Evolutionary conservation across 2,113 vertebrate genomes (phyloP), one percentile per base, ranked within the genome.

Genomic region (Saimiri boliviensis): DNA sequence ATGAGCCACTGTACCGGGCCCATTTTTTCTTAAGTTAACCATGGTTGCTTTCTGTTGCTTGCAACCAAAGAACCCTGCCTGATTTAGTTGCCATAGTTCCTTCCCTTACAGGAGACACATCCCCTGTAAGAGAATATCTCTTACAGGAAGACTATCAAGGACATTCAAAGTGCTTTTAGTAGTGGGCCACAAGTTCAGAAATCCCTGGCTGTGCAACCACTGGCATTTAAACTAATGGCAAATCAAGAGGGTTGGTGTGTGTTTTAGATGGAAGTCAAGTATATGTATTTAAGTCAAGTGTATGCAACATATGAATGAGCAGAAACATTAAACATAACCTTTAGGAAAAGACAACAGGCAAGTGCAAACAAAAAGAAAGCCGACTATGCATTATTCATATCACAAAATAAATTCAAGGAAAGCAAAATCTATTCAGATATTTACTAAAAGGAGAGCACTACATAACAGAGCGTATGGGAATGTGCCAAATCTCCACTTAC

Each of bases 301-400:
- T 95, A 89, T 95, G 74, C 49, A 96, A 92, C 95, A 96, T 97
- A 93, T 68, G 93, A 97, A 96, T 94, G 95, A 96, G 84, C 63
- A 95, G 96, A 94, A 97, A 96, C 96, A 87, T 93, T 95, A 97
- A 97, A 97, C 89, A 97, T 94, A 98, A 97, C 92, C 92, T 97
- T 98, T 92, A 96, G 80, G 70, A 95, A 96, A 96, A 96, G 93
- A 97, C 96, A 97, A 97, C 95, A 97, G 96, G 84, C 56, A 94
- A 97, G 80, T 87, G 49, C 96, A 97, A 96, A 96, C 95, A 94
- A 94, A 91, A 93, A 83, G 96, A 96, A 97, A 96, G 93, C 80
- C 89, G 89, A 91, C 54, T 76, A 97, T 97, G 86, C 52, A 94
- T 97, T 97, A 97, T 97, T 97, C 96, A 97, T 96, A 84, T 68